Evolutionary conservation across 2,113 vertebrate genomes (phyloP).

Genomic region (Cacatua alba): DNA sequence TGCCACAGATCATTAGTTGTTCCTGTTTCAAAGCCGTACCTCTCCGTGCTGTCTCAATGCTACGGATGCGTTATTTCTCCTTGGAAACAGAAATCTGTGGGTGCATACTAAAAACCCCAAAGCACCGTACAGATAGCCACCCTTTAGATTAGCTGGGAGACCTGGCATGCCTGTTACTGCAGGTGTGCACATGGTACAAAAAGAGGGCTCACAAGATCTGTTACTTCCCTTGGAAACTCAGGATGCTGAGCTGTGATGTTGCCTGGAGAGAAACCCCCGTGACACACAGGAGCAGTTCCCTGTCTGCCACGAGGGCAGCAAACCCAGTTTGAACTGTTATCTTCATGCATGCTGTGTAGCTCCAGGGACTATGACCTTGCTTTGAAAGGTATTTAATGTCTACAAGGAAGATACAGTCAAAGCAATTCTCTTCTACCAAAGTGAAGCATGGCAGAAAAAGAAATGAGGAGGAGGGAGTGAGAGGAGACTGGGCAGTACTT

Average conservation of each 20-base stretch:
- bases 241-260: not conserved
- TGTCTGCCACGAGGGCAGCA: not conserved
- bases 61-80: not conserved
- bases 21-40: not conserved
- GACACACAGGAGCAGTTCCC: not conserved
- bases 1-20: not conserved
- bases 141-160: not conserved
- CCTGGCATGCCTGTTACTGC: accelerated
- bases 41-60: not conserved
- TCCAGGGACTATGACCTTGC: slow-evolving; percentile 35
- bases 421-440: slow-evolving; percentile 29
- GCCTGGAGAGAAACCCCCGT: not conserved
- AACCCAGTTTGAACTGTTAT: not conserved
- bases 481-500: not conserved
- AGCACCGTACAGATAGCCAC: accelerated
- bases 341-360: not conserved
- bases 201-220: not conserved
- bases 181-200: not conserved
- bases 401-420: slow-evolving; percentile 43
- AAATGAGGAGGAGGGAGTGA: slow-evolving; percentile 4
- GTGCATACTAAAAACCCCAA: not conserved
- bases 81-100: not conserved
- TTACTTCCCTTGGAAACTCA: not conserved
- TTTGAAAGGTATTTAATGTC: slow-evolving; percentile 51
- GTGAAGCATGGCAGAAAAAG: slow-evolving; percentile 12